These are phyloP conservation scores for Aix galericulata DNA, from an alignment of 2,113 vertebrate genomes.

Conservation along the genomic window DNA sequence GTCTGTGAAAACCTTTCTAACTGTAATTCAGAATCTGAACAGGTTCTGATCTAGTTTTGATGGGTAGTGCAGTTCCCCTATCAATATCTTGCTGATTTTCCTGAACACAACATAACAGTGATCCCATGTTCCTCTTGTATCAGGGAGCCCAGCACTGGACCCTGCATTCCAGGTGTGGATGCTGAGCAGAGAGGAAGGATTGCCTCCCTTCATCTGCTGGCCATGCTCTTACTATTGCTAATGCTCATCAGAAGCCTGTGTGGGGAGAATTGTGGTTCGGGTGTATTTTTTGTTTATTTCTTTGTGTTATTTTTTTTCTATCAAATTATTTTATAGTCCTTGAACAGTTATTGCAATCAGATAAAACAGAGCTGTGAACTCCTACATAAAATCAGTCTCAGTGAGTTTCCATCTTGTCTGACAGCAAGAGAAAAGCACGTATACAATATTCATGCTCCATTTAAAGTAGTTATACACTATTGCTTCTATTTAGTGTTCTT, in stretches of 20 bases:
- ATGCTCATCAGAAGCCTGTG: background rate
- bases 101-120: background rate
- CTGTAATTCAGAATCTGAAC: background rate
- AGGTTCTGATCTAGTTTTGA: background rate
- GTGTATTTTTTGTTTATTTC: too few species aligned
- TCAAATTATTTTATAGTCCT: background rate
- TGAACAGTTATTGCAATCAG: background rate
- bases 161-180: background rate
- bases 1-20: background rate
- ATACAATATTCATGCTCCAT: background rate
- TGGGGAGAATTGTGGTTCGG: background rate
- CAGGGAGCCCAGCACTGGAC: background rate
- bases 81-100: background rate
- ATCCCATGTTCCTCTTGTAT: fast-evolving
- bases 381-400: background rate
- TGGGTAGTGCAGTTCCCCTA: background rate
- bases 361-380: background rate
- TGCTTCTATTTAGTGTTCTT: background rate
- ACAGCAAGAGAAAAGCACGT: background rate
- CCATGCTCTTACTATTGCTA: background rate
- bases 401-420: background rate
- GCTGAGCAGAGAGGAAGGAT: background rate
- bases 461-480: background rate
- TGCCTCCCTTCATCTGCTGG: background rate
- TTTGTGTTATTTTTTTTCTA: background rate